Evolutionary conservation across 2,113 vertebrate species (phyloP).

Genomic region (Neoarius graeffei): DNA sequence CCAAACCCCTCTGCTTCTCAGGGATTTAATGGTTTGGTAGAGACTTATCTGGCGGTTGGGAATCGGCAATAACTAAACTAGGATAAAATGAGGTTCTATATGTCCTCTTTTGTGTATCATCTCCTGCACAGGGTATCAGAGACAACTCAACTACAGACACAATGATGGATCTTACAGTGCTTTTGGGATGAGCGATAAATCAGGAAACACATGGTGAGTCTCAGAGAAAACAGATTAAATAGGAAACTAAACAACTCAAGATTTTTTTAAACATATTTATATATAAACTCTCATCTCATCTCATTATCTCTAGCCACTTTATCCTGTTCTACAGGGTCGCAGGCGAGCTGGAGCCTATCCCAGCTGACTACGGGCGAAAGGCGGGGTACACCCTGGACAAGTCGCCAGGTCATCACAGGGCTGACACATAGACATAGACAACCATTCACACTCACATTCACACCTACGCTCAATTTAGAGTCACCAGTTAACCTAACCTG

Average conservation of each 20-base stretch:
- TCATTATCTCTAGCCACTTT: too few relatives aligned
- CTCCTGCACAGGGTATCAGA: constrained; percentile 80
- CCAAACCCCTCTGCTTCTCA: background rate
- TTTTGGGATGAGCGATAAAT: constrained; percentile 75
- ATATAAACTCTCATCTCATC: too few relatives aligned
- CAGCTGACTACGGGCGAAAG: too few relatives aligned
- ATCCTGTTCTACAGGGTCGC: too few relatives aligned
- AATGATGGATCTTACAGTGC: constrained; percentile 84
- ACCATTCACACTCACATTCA: too few relatives aligned
- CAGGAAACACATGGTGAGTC: constrained; percentile 87
- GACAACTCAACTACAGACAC: constrained; percentile 82
- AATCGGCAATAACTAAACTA: background rate
- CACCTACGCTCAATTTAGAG: too few relatives aligned
- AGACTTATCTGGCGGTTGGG: background rate
- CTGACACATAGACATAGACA: too few relatives aligned
- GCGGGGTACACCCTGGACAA: too few relatives aligned
- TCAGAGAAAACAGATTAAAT: background rate
- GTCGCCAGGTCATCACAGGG: too few relatives aligned
- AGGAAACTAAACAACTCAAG: background rate
- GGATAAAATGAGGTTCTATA: background rate
- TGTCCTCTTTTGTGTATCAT: background rate
- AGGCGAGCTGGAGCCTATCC: too few relatives aligned
- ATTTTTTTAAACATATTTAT: background rate
- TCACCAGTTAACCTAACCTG: too few relatives aligned
- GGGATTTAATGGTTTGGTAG: background rate